A percentile compares a stretch with the other conserved stretches of the same genome.
These are phyloP conservation scores for Corella eumyota DNA, from an alignment of 23 tunicate species.

Conservation along the genomic window DNA sequence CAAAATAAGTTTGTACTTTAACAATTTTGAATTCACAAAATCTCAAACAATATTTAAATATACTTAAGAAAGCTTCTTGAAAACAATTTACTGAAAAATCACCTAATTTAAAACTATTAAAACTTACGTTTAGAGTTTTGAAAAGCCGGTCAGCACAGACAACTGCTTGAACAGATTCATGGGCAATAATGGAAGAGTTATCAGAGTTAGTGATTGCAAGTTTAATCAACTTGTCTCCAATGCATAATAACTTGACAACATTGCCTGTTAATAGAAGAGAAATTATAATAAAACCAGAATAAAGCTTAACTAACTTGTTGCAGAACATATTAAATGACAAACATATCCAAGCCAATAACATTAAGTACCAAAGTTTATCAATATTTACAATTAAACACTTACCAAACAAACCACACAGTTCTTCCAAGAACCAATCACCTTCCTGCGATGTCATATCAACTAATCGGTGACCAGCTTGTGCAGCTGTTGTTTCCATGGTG, in stretches of 20 bases:
- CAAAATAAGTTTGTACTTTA: neutral
- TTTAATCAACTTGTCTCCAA: slow-evolving; percentile 47
- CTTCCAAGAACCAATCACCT: slow-evolving; percentile 99
- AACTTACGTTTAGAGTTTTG: slow-evolving; percentile 41
- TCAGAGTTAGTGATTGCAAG: slow-evolving; percentile 9
- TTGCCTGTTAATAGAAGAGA: slow-evolving; percentile 24
- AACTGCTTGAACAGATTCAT: slow-evolving; percentile 35
- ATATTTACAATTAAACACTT: too few relatives aligned
- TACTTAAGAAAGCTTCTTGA: neutral
- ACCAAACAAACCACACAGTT: slow-evolving; percentile 74
- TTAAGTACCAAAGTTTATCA: too few relatives aligned
- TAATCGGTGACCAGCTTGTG: slow-evolving; percentile 76
- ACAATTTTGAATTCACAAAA: neutral
- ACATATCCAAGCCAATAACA: too few relatives aligned
- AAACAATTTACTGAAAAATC: neutral
- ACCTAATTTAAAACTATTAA: neutral
- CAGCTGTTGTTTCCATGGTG: slow-evolving; percentile 87
- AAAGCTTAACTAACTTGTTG: too few relatives aligned
- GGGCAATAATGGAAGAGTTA: slow-evolving; percentile 7
- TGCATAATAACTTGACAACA: slow-evolving; percentile 54
- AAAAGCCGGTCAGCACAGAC: slow-evolving; percentile 41
- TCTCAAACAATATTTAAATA: too few relatives aligned
- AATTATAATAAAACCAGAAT: too few relatives aligned
- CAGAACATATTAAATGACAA: too few relatives aligned
- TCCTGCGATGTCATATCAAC: slow-evolving; percentile 91